phyloP scores from a whole-genome alignment of 1,140 invertebrate genomes.

The Drosophila eugracilis region DNA sequence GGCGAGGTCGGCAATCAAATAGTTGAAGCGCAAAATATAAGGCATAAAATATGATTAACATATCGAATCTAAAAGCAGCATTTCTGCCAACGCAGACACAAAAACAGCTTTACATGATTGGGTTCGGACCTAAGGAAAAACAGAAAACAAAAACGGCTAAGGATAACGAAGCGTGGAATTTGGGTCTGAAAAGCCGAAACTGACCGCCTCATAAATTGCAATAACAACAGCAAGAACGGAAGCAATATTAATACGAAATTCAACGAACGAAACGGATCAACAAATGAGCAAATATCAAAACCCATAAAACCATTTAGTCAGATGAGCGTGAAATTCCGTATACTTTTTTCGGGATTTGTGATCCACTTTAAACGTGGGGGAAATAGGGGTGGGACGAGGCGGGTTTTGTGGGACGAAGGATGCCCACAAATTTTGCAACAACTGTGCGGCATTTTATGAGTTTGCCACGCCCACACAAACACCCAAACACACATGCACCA shows the following conservation, averaged over 20 bases:
- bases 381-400: conserved; percentile 5
- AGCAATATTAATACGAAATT: conserved; percentile 49
- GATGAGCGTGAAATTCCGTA: conserved; percentile 74
- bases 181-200: conserved; percentile 43
- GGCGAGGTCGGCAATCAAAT: conserved; percentile 59
- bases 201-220: conserved; percentile 79
- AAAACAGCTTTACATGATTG: conserved; percentile 30
- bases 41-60: conserved; percentile 78
- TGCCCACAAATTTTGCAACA: conserved; percentile 71
- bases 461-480: conserved; percentile 51
- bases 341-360: conserved; percentile 23
- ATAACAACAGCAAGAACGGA: conserved; percentile 34
- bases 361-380: conserved; percentile 27
- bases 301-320: conserved; percentile 79
- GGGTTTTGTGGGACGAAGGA: conserved; percentile 18
- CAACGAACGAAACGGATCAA: conserved; percentile 55
- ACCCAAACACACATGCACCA: conserved; percentile 24
- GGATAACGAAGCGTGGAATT: conserved; percentile 61
- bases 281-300: conserved; percentile 79
- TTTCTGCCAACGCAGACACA: conserved; percentile 42
- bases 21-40: conserved; percentile 73
- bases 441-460: conserved; percentile 74
- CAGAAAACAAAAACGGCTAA: conserved; percentile 18
- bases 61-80: conserved; percentile 53
- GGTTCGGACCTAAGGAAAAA: background rate